These are phyloP conservation scores for Phaedon cochleariae DNA, from an alignment of 2,888 invertebrate genomes.

Conservation along the genomic window DNA sequence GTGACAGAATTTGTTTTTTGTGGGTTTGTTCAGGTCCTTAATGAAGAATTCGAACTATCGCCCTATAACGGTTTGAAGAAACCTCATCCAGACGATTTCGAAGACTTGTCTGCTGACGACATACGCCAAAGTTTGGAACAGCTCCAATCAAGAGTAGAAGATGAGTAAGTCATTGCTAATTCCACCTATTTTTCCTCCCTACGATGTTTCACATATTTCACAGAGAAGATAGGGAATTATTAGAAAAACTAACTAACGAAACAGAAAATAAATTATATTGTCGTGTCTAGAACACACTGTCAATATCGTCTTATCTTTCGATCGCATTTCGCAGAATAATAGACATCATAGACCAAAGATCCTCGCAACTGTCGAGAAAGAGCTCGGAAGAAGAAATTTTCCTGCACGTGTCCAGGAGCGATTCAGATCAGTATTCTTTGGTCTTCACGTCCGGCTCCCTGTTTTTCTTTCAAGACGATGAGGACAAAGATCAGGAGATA, in stretches of 20 bases:
- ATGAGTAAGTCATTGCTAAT: slow-evolving; percentile 34
- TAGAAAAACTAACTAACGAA: too few species aligned
- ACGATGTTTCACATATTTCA: too few species aligned
- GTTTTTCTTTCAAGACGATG: slow-evolving; percentile 43
- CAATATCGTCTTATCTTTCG: background rate
- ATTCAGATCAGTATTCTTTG: slow-evolving; percentile 48
- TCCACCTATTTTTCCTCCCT: too few species aligned
- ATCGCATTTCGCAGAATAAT: slow-evolving; percentile 14
- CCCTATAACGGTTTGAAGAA: slow-evolving; percentile 68
- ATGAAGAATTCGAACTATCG: slow-evolving; percentile 69
- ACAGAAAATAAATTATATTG: too few species aligned
- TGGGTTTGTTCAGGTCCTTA: slow-evolving; percentile 57
- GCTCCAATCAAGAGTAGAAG: slow-evolving; percentile 24
- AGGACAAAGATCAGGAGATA: slow-evolving; percentile 2
- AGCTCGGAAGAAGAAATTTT: slow-evolving; percentile 25
- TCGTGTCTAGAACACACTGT: too few species aligned
- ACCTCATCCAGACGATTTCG: slow-evolving; percentile 34
- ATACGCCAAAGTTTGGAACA: slow-evolving; percentile 24
- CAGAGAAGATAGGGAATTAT: too few species aligned
- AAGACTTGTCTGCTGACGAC: slow-evolving; percentile 25
- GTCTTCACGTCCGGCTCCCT: slow-evolving; percentile 48
- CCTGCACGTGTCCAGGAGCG: slow-evolving; percentile 23
- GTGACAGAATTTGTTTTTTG: too few species aligned
- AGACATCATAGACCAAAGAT: slow-evolving; percentile 29
- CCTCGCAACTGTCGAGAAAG: slow-evolving; percentile 3